Evolutionary conservation across 2,113 vertebrate species (phyloP), one percentile per base, ranked within the genome.

Genomic region (Hippocampus guttulatus): DNA sequence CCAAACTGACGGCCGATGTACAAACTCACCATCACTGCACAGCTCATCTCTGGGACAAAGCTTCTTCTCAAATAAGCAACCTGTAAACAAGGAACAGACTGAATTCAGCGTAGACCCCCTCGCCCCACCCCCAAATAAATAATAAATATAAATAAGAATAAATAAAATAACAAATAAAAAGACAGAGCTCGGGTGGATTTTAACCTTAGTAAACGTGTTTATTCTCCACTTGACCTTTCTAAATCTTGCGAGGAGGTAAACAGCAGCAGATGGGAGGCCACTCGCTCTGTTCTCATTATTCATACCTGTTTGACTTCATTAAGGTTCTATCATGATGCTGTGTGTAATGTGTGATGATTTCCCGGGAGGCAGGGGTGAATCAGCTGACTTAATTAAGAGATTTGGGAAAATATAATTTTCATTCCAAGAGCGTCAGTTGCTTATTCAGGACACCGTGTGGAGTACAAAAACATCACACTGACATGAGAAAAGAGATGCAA

Each of bases 21-120:
- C 21, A 51, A 2, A 84, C 88, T 89, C 77, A 90, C 90, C 90
- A 5, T 91, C 80, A 25, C 2, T 84, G 77, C 90, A 91, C 66
- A 76, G 78, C 69, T 88, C 87, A 30, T 86, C 87, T 61, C 77
- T 79, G 10, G 69, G 57, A 67, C 90, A 91, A 12, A 91, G 77
- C 3, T 76, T 88, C 85, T 83, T 91, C 49, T 90, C 89, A 80
- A 91, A 90, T 81, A 90, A 67, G 71, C 90, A 91, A 43, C 90
- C 90, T 91, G 83, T 40, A n/a, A 64, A 38, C 16, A 54, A 14
- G 57, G 16, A 20, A 62, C 40, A 49, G 8, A 52, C 38, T 14
- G 45, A 8, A 20, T 15, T 33, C 0, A 40, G 9, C 21, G 1
- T 25, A 25, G 47, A 49, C 4, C 12, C 8, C 41, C 3, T 5